Base-by-base conservation (phyloP, 2,113 vertebrate genomes). In the Irena cyanogastra region DNA sequence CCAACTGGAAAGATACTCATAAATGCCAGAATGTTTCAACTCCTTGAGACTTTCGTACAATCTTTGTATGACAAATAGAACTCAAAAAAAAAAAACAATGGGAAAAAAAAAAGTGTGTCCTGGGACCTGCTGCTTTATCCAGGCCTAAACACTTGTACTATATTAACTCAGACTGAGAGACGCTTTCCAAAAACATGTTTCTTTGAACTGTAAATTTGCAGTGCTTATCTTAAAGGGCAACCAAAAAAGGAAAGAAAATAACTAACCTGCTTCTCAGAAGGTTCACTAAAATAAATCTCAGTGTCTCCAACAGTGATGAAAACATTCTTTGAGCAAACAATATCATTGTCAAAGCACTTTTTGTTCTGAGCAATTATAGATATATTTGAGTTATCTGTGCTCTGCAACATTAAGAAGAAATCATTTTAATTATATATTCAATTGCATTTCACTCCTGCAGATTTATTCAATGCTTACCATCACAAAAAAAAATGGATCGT, bases 301-400 rank as follows among this genome's bases (percentile, higher is more conserved):
- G 98, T 99, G 47, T 98, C 98, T 68, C 99, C 99, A 97, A 99
- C 97, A 70, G 99, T 98, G 97, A 99, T 98, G 87, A 99, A 98
- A 96, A 99, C 97, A 96, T 98, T 98, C 98, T 99, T 99, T 54
- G 99, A 99, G 91, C 99, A 99, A 93, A 99, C 98, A 94, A 99
- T 99, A 81, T 99, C 98, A 33, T 99, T 99, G 97, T 99, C 99
- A 97, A 99, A 99, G 97, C 99, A 99, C 97, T 99, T 99, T 96
- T 99, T 99, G 97, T 99, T 99, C 97, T 99, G 99, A 74, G 99
- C 97, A 90, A 99, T 98, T 97, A 99, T 97, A 95, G 99, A 99
- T 92, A 99, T 94, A 94, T 99, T 99, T 41, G 98, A 98, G 83
- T 98, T 98, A 95, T 98, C 98, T 83, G 96, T 94, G 96, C 99